Evolutionary conservation across 2,113 vertebrate species (phyloP).

Genomic region (Agelaius phoeniceus): DNA sequence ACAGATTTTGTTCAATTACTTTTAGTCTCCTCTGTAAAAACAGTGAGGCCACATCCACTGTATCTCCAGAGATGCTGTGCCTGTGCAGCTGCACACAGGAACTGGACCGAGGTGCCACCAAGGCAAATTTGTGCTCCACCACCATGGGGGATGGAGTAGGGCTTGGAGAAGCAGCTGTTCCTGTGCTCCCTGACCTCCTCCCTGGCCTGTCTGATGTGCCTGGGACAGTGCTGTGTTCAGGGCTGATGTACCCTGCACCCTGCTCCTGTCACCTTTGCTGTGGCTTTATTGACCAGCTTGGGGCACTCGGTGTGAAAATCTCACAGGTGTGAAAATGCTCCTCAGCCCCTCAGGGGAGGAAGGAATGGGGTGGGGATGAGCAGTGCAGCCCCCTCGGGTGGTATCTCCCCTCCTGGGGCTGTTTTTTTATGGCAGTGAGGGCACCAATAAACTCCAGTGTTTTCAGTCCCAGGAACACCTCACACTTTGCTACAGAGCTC

Average conservation of each 20-base stretch:
- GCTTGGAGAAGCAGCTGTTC: neutral
- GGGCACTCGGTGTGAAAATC: neutral
- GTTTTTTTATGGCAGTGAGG: neutral
- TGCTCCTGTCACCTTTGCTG: neutral
- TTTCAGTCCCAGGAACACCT: neutral
- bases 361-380: neutral
- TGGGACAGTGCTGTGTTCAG: neutral
- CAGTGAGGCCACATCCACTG: neutral
- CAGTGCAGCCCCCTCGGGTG: neutral
- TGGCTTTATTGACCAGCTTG: accelerated
- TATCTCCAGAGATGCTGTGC: neutral
- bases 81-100: neutral
- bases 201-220: neutral
- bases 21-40: neutral
- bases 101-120: neutral
- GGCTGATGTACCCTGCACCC: neutral
- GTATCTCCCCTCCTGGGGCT: neutral
- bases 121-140: neutral
- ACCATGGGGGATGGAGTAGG: no score
- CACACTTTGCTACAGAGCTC: neutral
- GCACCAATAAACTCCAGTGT: no score
- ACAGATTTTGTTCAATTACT: constrained; percentile 40
- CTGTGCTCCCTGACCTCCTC: neutral
- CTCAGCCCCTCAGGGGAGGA: neutral
- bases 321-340: neutral